Evolutionary conservation across 2,797 vertebrate species (phyloP).

Genomic region (Trachops cirrhosus): DNA sequence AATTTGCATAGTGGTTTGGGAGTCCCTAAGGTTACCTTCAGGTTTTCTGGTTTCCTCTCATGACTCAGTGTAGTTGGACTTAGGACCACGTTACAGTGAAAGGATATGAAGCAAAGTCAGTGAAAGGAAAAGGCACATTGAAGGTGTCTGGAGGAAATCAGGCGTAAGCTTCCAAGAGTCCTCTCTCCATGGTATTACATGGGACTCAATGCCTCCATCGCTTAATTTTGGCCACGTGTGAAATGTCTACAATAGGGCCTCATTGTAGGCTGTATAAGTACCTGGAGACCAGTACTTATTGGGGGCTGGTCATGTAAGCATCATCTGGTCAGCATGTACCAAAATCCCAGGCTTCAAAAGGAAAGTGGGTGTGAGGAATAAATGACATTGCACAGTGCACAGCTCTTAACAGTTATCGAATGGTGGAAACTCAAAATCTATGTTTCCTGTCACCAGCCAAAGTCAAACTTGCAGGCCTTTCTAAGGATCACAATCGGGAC

Average conservation of each 20-base stretch:
- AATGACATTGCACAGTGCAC: neutral
- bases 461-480: neutral
- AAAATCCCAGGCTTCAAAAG: neutral
- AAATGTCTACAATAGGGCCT: neutral
- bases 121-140: neutral
- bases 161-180: neutral
- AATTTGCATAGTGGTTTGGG: neutral
- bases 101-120: neutral
- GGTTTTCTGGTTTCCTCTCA: neutral
- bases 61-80: neutral
- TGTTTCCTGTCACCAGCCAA: neutral
- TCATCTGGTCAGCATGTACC: neutral
- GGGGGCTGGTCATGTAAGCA: neutral
- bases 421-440: neutral
- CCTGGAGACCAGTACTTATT: neutral
- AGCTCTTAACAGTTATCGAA: neutral
- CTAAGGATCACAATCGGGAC: neutral
- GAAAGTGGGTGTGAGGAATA: neutral
- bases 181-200: neutral
- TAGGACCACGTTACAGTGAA: neutral
- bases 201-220: neutral
- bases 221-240: neutral
- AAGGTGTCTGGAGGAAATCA: neutral
- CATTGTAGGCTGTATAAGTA: neutral
- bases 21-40: neutral